A percentile compares a stretch with the other conserved stretches of the same genome.
phyloP scores from a whole-genome alignment of 2,113 vertebrate species.

The Benitochromis conjunctus region DNA sequence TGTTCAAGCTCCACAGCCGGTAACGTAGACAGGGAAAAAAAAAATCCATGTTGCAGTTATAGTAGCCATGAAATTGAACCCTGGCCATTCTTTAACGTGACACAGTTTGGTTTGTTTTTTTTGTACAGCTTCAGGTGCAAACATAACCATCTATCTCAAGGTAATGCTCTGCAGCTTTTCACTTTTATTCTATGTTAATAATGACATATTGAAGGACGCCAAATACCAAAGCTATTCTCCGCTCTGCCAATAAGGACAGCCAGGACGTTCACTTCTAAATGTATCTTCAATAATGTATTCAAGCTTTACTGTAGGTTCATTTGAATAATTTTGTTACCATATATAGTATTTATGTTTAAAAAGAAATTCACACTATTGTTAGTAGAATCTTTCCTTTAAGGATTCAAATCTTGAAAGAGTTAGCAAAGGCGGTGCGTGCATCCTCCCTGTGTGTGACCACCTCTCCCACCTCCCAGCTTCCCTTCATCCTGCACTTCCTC shows the following conservation, averaged over 20 bases:
- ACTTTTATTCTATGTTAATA: background rate
- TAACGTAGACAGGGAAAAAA: background rate
- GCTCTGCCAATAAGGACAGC: background rate
- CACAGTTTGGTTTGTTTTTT: background rate
- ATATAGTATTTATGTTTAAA: background rate
- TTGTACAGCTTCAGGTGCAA: background rate
- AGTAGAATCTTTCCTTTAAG: background rate
- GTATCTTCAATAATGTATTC: background rate
- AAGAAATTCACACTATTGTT: background rate
- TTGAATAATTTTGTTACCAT: background rate
- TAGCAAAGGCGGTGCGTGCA: background rate
- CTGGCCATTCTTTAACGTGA: background rate
- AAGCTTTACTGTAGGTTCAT: constrained; percentile 5
- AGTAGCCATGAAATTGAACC: background rate
- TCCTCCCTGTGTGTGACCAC: constrained; percentile 11
- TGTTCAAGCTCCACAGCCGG: background rate
- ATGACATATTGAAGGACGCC: background rate
- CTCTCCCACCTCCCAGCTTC: constrained; percentile 19
- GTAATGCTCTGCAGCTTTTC: background rate
- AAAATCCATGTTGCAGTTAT: background rate
- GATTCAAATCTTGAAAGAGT: background rate
- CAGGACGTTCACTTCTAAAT: background rate
- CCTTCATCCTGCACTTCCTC: constrained; percentile 45
- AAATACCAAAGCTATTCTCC: constrained; percentile 32
- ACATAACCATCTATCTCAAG: background rate